Evolutionary conservation across 2,797 vertebrate genomes (phyloP).

Genomic region (Octomys mimax): DNA sequence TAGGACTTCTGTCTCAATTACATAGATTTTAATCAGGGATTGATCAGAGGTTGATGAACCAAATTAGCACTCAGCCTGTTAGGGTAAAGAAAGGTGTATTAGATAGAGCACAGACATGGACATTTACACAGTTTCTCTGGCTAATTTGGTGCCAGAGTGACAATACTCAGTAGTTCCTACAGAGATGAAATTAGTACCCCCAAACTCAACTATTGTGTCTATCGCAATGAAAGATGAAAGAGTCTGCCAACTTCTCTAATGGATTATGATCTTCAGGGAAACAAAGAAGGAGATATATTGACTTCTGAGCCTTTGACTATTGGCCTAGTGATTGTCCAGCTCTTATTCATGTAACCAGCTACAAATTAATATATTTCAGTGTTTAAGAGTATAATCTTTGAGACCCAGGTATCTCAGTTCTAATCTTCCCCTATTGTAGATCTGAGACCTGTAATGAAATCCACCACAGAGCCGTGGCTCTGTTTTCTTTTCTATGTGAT

Average conservation of each 20-base stretch:
- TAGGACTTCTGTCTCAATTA: neutral
- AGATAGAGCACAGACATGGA: neutral
- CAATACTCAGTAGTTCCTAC: neutral
- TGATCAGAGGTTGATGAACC: neutral
- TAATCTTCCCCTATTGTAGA: neutral
- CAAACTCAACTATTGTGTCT: neutral
- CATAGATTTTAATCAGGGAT: neutral
- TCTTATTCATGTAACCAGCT: neutral
- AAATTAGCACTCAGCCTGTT: neutral
- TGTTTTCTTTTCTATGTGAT: neutral
- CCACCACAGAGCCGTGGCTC: neutral
- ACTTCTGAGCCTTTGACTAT: neutral
- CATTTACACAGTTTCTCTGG: neutral
- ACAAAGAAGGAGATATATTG: neutral
- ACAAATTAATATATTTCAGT: neutral
- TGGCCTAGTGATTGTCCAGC: neutral
- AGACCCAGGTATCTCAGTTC: neutral
- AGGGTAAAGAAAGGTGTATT: constrained; percentile 50
- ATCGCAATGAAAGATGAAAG: neutral
- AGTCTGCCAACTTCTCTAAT: neutral
- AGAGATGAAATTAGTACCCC: neutral
- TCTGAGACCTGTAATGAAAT: neutral
- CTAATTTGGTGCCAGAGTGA: neutral
- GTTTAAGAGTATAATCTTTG: neutral
- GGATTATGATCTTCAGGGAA: neutral